Percentiles rank a stretch among this genome's conserved stretches.
phyloP scores from a whole-genome alignment of 2,797 vertebrate genomes.

The Microchirus variegatus region DNA sequence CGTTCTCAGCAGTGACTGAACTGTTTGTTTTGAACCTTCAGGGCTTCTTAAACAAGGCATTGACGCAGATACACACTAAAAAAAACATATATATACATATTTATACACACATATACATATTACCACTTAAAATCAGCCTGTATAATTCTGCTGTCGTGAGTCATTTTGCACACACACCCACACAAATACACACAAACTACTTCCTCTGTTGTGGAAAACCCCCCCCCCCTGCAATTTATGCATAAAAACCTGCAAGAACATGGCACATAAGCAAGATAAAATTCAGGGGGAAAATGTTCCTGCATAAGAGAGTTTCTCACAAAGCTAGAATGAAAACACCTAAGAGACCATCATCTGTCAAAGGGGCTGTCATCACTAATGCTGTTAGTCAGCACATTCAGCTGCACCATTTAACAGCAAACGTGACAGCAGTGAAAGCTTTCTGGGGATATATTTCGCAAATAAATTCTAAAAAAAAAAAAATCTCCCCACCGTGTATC shows the following conservation, averaged over 20 bases:
- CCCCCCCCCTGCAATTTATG: no score
- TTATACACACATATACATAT: no score
- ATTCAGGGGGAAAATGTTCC: slow-evolving; percentile 5
- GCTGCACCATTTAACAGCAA: slow-evolving; percentile 22
- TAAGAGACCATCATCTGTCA: slow-evolving; percentile 18
- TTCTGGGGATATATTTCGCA: not conserved
- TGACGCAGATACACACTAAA: no score
- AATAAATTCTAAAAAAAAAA: not conserved
- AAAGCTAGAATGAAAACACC: slow-evolving; percentile 18
- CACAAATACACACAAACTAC: no score
- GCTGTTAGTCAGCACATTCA: slow-evolving; percentile 33
- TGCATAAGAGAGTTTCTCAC: slow-evolving; percentile 8
- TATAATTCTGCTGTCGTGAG: no score
- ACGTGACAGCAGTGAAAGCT: slow-evolving; percentile 13
- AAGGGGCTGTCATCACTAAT: slow-evolving; percentile 6
- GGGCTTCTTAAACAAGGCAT: no score
- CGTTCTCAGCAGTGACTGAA: no score
- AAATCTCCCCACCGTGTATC: not conserved
- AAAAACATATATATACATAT: no score
- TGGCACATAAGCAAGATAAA: not conserved
- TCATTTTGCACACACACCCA: no score
- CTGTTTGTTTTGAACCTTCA: no score
- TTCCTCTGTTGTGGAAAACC: no score
- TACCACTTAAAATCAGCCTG: no score
- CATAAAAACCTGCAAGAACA: not conserved